A percentile compares a stretch with the other conserved stretches of the same genome.
These are phyloP conservation scores for Psephotus haematonotus DNA, from an alignment of 2,113 vertebrate genomes.

Conservation along the genomic window DNA sequence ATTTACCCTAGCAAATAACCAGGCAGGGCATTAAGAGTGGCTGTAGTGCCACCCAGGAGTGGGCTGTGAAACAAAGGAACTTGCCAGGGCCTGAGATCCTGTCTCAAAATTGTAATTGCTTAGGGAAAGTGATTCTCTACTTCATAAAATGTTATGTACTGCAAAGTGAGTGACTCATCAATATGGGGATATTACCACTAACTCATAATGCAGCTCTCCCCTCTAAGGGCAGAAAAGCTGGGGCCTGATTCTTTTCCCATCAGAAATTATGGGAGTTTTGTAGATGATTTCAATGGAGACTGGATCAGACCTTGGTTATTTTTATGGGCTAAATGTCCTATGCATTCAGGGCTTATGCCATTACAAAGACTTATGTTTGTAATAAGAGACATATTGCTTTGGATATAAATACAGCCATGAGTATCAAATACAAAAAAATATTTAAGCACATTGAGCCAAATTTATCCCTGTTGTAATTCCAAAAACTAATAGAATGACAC, in stretches of 20 bases:
- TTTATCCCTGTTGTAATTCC: slow-evolving; percentile 21
- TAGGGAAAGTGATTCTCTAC: slow-evolving; percentile 75
- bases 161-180: slow-evolving; percentile 69
- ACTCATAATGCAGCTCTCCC: slow-evolving; percentile 23
- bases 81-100: slow-evolving; percentile 42
- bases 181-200: slow-evolving; percentile 69
- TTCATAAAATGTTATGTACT: slow-evolving; percentile 77
- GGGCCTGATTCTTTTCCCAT: slow-evolving; percentile 47
- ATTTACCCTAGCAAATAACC: slow-evolving; percentile 58
- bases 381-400: slow-evolving; percentile 66
- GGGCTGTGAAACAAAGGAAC: slow-evolving; percentile 57
- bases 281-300: slow-evolving; percentile 38
- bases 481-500: not conserved
- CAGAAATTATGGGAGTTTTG: slow-evolving; percentile 42
- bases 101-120: slow-evolving; percentile 78
- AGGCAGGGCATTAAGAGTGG: slow-evolving; percentile 13
- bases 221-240: slow-evolving; percentile 33
- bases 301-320: slow-evolving; percentile 54
- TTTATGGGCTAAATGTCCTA: slow-evolving; percentile 64
- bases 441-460: slow-evolving; percentile 35
- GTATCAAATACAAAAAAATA: slow-evolving; percentile 25
- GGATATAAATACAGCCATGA: slow-evolving; percentile 11
- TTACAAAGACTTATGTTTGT: slow-evolving; percentile 67
- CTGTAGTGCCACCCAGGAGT: not conserved
- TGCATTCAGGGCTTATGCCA: slow-evolving; percentile 40